phyloP scores from a whole-genome alignment of 2,888 invertebrate genomes.

The Thereva nobilitata region DNA sequence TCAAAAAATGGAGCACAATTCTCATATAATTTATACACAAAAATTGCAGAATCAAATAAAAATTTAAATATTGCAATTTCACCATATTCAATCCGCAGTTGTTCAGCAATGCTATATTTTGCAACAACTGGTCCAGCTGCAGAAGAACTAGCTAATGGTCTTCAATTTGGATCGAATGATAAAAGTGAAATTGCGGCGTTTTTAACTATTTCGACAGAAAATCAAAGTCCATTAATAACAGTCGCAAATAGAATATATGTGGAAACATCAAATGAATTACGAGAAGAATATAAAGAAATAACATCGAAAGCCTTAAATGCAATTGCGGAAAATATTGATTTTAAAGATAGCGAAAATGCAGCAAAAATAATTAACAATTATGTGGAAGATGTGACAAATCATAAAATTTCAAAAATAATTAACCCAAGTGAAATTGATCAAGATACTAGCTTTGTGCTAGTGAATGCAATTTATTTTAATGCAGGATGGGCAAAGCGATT shows the following conservation, averaged over 20 bases:
- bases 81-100: constrained; percentile 73
- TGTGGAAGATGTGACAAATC: too few species aligned
- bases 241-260: constrained; percentile 77
- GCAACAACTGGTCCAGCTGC: constrained; percentile 70
- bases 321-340: too few species aligned
- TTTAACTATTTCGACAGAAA: constrained; percentile 45
- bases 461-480: too few species aligned
- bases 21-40: constrained; percentile 48
- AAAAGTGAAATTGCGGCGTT: constrained; percentile 46
- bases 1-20: too few species aligned
- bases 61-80: constrained; percentile 71
- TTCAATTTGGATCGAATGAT: constrained; percentile 53
- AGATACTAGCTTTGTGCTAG: too few species aligned
- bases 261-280: constrained; percentile 62
- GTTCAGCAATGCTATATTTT: constrained; percentile 72
- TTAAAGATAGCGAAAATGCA: too few species aligned
- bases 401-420: too few species aligned
- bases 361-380: too few species aligned
- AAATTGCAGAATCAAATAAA: constrained; percentile 63
- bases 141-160: constrained; percentile 63
- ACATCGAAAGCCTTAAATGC: too few species aligned
- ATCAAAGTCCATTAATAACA: constrained; percentile 50
- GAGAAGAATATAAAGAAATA: constrained; percentile 43
- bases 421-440: too few species aligned
- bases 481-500: too few species aligned